phyloP scores from a whole-genome alignment of 35 echinoderm and acorn worm species.

The Holothuria glaberrima region DNA sequence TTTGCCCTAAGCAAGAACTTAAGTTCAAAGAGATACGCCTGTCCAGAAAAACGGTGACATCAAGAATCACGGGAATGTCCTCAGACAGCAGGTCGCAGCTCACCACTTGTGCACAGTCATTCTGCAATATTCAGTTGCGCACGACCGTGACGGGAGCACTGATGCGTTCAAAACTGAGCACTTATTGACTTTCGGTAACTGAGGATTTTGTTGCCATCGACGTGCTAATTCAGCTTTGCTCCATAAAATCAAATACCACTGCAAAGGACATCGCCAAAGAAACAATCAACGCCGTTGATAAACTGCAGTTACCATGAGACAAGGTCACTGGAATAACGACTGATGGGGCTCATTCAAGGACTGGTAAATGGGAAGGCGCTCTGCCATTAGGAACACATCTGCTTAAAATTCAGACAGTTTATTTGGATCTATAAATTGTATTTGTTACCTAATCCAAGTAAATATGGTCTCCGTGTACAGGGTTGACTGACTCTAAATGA shows the following conservation, averaged over 20 bases:
- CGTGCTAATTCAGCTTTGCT: background rate
- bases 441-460: too few relatives aligned
- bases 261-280: background rate
- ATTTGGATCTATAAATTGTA: too few relatives aligned
- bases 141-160: background rate
- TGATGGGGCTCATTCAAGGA: background rate
- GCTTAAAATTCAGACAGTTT: too few relatives aligned
- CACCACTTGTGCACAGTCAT: background rate
- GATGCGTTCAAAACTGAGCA: background rate
- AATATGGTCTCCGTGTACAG: too few relatives aligned
- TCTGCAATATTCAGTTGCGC: background rate
- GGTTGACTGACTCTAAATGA: too few relatives aligned
- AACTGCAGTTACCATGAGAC: constrained; percentile 15
- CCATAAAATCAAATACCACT: constrained; percentile 22
- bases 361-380: background rate
- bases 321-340: constrained; percentile 9
- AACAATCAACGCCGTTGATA: constrained; percentile 18
- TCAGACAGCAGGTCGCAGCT: constrained; percentile 5
- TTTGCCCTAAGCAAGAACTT: background rate
- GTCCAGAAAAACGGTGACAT: background rate
- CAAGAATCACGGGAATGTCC: background rate
- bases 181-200: background rate
- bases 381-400: too few relatives aligned
- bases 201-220: background rate
- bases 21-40: constrained; percentile 2